phyloP scores from a whole-genome alignment of 2,888 invertebrate genomes.

The Morpho helenor region DNA sequence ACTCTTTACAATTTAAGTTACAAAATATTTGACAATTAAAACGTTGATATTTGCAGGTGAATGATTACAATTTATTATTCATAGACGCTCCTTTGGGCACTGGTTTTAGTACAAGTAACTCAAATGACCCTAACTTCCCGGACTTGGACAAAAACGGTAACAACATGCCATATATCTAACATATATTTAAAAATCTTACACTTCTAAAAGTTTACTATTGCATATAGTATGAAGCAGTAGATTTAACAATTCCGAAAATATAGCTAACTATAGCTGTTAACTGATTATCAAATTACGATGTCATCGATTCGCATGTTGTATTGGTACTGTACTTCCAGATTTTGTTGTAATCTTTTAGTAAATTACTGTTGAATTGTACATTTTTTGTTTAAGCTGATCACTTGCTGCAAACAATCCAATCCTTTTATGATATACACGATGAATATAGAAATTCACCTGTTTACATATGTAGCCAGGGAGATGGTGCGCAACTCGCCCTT shows the following conservation, averaged over 20 bases:
- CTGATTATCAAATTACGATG: too few species aligned
- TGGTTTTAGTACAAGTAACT: conserved; percentile 87
- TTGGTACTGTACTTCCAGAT: too few species aligned
- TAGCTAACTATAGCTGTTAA: too few species aligned
- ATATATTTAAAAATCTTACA: too few species aligned
- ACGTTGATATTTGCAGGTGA: conserved; percentile 65
- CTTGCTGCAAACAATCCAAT: conserved; percentile 82
- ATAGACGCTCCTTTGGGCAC: conserved; percentile 94
- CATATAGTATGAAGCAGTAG: too few species aligned
- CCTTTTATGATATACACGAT: conserved; percentile 82
- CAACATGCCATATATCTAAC: too few species aligned
- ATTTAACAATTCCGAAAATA: too few species aligned
- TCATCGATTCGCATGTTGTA: too few species aligned
- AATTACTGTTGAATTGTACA: too few species aligned
- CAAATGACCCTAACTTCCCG: conserved; percentile 41
- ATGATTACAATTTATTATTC: conserved; percentile 88
- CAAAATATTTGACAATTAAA: too few species aligned
- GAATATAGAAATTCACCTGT: conserved; percentile 83
- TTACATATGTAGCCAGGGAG: conserved; percentile 92
- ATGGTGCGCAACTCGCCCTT: conserved; percentile 93
- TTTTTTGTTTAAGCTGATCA: conserved; percentile 78
- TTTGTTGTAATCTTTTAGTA: too few species aligned
- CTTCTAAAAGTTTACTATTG: too few species aligned
- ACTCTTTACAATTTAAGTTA: not conserved
- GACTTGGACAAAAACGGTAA: conserved; percentile 75